A percentile compares a stretch with the other conserved stretches of the same genome.
These are phyloP conservation scores for Cardiocondyla obscurior DNA, from an alignment of 1,140 invertebrate genomes.

Conservation along the genomic window DNA sequence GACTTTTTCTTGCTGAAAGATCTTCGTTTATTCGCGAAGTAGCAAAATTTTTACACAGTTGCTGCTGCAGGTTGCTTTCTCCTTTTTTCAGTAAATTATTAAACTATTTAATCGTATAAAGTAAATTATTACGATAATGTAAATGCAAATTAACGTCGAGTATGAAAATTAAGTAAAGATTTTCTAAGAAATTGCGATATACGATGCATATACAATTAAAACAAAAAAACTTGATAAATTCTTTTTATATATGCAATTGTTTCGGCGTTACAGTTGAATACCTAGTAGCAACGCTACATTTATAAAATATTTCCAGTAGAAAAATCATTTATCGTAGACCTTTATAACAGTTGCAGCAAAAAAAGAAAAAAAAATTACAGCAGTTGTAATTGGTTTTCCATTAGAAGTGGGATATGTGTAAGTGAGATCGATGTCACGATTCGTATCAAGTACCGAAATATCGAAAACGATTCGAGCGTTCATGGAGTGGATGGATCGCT, in stretches of 20 bases:
- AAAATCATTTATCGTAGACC: background rate
- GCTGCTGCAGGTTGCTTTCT: background rate
- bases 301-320: background rate
- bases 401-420: background rate
- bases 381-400: constrained; percentile 16
- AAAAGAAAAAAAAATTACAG: background rate
- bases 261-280: background rate
- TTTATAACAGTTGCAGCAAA: background rate
- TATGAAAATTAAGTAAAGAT: constrained; percentile 1
- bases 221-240: background rate
- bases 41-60: background rate
- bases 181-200: background rate
- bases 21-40: background rate
- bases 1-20: background rate
- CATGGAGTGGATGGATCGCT: background rate
- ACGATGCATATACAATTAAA: background rate
- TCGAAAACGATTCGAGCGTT: constrained; percentile 30
- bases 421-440: constrained; percentile 23
- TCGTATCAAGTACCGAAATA: constrained; percentile 8
- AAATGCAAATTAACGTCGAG: constrained; percentile 6
- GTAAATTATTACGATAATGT: constrained; percentile 2
- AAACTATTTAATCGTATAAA: constrained; percentile 18
- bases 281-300: background rate
- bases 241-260: background rate
- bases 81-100: constrained; percentile 23